phyloP scores from a whole-genome alignment of 2,113 vertebrate genomes.

The Caranx melampygus region DNA sequence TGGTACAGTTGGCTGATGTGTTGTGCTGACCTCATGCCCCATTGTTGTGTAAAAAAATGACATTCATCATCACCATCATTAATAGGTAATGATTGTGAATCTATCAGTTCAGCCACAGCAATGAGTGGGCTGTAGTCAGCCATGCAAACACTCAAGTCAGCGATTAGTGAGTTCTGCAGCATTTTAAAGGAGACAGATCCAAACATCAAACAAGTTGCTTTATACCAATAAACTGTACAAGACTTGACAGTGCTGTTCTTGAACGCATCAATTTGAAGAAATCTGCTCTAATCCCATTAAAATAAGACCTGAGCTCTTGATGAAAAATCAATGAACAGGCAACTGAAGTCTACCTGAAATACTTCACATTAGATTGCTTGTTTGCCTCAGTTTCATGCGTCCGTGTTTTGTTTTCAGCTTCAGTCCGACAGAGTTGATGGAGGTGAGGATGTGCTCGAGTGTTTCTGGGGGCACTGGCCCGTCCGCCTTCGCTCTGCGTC shows the following conservation, averaged over 20 bases:
- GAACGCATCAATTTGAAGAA: conserved; percentile 45
- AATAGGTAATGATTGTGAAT: conserved; percentile 31
- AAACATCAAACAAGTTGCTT: conserved; percentile 37
- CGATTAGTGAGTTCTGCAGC: conserved; percentile 37
- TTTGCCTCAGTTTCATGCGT: conserved; percentile 17
- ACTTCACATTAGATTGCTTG: conserved; percentile 8
- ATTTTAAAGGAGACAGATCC: conserved; percentile 36
- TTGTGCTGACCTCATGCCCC: too few relatives aligned
- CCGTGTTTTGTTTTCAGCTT: conserved; percentile 44
- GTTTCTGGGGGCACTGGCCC: conserved; percentile 44
- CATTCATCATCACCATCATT: conserved; percentile 24
- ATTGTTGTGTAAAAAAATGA: conserved; percentile 28
- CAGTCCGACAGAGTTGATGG: conserved; percentile 19
- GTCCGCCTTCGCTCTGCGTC: conserved; percentile 21
- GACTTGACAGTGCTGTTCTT: conserved; percentile 31
- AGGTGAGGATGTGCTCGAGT: conserved; percentile 31
- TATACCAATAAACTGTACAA: conserved; percentile 40
- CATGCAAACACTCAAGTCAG: conserved; percentile 25
- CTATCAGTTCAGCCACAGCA: conserved; percentile 11
- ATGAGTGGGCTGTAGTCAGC: conserved; percentile 39
- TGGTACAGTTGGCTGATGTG: not conserved
- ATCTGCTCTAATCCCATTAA: conserved; percentile 20
- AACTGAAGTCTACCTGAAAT: not conserved
- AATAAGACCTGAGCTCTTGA: conserved; percentile 33
- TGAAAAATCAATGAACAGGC: conserved; percentile 39